These are phyloP conservation scores for Lophochroa leadbeateri DNA, from an alignment of 2,113 vertebrate species.

Conservation along the genomic window DNA sequence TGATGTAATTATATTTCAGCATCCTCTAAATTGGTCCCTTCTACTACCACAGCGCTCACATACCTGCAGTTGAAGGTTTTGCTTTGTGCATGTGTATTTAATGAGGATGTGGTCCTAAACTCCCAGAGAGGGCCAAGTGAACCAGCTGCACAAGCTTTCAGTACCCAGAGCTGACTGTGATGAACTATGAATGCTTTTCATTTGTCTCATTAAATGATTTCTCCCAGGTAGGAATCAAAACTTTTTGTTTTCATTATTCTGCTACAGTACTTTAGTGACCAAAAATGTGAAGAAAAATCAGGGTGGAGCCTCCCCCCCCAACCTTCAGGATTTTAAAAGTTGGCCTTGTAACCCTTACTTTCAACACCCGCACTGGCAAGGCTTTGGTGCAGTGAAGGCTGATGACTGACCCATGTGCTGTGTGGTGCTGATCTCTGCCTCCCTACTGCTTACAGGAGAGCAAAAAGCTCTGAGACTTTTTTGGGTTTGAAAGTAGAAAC, in stretches of 20 bases:
- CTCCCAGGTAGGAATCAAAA: neutral
- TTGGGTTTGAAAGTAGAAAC: constrained; percentile 34
- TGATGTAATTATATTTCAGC: constrained; percentile 46
- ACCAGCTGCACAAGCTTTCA: neutral
- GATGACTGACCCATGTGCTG: constrained; percentile 76
- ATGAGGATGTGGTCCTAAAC: neutral
- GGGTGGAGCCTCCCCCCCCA: neutral
- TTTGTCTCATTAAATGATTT: neutral
- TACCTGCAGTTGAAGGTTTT: neutral
- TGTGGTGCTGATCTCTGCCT: constrained; percentile 69
- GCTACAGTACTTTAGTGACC: neutral
- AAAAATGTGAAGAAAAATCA: neutral
- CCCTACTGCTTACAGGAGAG: constrained; percentile 4
- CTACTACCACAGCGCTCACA: neutral
- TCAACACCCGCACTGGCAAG: constrained; percentile 81
- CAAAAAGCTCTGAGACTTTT: neutral
- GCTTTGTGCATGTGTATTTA: neutral
- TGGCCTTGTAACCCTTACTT: constrained; percentile 83
- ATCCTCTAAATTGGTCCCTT: neutral
- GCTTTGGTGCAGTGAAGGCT: constrained; percentile 78
- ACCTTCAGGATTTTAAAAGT: constrained; percentile 47
- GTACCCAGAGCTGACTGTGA: neutral
- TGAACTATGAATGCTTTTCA: neutral
- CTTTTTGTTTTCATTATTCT: neutral
- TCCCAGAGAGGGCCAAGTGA: neutral